Conservation (phyloP, 2,113 vertebrate species). For the Fulica atra region DNA sequence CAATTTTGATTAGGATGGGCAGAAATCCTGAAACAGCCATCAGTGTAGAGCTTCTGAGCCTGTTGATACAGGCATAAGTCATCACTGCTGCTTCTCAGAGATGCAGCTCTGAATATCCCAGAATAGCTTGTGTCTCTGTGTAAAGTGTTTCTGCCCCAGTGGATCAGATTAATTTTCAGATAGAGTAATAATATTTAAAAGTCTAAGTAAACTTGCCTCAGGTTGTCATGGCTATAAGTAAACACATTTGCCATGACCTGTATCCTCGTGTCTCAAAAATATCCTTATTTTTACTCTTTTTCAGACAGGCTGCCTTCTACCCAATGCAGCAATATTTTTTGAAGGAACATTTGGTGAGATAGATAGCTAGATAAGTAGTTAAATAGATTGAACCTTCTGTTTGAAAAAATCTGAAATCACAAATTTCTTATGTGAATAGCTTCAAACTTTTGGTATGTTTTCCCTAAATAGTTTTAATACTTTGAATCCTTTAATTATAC, state of each 20-base stretch:
- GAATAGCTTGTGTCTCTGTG: conserved; percentile 4
- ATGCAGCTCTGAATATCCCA: not conserved
- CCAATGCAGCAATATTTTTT: not conserved
- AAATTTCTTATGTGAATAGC: not conserved
- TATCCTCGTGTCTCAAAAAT: not conserved
- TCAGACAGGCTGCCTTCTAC: not conserved
- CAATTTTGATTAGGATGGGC: conserved; percentile 47
- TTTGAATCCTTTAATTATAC: not conserved
- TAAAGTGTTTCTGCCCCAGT: not conserved
- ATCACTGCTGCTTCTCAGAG: not conserved
- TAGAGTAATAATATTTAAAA: not conserved
- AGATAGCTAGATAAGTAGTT: not conserved
- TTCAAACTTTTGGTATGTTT: not conserved
- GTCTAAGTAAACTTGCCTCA: not conserved
- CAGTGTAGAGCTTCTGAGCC: not conserved
- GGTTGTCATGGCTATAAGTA: not conserved
- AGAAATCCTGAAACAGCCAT: conserved; percentile 39
- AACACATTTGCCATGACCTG: not conserved
- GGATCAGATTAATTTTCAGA: not conserved
- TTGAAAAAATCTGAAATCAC: not conserved
- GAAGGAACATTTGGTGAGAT: not conserved
- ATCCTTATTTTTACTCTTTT: not conserved
- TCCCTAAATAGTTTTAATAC: not conserved
- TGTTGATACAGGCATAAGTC: not conserved
- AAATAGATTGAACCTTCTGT: not conserved